Conservation (phyloP, 2,888 invertebrate species). For the Drosophila aldrichi region DNA sequence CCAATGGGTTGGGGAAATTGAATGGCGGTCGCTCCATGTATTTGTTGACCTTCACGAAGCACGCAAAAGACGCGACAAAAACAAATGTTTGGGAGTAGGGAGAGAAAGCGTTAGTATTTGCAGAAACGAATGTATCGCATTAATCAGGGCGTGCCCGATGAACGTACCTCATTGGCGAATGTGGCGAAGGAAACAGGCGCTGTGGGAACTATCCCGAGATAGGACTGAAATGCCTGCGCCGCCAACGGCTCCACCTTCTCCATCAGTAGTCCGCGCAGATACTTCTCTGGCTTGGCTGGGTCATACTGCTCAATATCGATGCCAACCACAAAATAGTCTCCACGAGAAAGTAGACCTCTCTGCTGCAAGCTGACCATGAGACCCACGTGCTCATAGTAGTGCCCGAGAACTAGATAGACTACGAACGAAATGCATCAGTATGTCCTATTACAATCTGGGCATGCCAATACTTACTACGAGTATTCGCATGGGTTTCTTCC, state of each 20-base stretch:
- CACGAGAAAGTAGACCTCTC: constrained; percentile 91
- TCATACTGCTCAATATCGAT: constrained; percentile 96
- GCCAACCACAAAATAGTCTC: constrained; percentile 97
- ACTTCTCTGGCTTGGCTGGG: constrained; percentile 90
- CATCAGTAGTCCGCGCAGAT: constrained; percentile 91
- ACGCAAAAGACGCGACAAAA: neutral
- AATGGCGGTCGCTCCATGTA: constrained; percentile 95
- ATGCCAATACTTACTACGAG: constrained; percentile 91
- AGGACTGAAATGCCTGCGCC: constrained; percentile 91
- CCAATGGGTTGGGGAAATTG: constrained; percentile 93
- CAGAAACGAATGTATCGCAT: neutral
- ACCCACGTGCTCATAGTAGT: constrained; percentile 95
- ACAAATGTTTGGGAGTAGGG: neutral
- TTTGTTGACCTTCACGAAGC: constrained; percentile 89
- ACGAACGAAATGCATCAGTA: neutral
- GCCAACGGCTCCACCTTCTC: constrained; percentile 87
- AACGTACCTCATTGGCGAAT: constrained; percentile 88
- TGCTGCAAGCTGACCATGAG: constrained; percentile 95
- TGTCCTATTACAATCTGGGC: fast-evolving
- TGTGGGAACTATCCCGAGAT: constrained; percentile 93
- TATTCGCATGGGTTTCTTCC: constrained; percentile 92
- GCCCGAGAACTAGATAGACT: constrained; percentile 97
- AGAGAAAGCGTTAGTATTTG: neutral
- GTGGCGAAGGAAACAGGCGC: constrained; percentile 90
- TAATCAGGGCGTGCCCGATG: neutral